These are phyloP conservation scores for Micronisus gabar DNA, from an alignment of 2,113 vertebrate species.

Conservation along the genomic window DNA sequence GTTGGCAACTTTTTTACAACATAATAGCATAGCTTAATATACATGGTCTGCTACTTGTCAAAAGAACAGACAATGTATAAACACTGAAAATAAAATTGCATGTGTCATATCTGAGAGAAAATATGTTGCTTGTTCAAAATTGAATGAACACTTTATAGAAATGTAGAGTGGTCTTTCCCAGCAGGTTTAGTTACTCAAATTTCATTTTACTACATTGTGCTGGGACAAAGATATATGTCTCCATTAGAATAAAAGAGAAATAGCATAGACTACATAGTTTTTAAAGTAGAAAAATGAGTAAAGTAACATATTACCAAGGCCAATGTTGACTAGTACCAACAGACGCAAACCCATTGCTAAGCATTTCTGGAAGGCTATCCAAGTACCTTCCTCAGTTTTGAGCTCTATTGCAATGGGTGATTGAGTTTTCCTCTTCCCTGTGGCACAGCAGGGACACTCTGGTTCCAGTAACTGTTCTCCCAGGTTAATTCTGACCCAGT, in stretches of 20 bases:
- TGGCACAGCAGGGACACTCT: neutral
- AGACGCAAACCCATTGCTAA: neutral
- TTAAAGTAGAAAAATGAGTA: neutral
- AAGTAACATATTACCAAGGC: neutral
- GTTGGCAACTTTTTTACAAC: neutral
- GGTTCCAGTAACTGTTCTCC: neutral
- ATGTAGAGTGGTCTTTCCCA: neutral
- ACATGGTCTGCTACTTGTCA: neutral
- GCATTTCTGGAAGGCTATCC: neutral
- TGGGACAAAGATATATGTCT: constrained; percentile 38
- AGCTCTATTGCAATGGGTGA: neutral
- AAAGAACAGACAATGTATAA: neutral
- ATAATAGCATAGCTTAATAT: neutral
- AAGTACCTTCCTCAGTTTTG: neutral
- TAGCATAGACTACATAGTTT: neutral
- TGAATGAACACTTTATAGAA: constrained; percentile 17
- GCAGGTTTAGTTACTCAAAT: constrained; percentile 27
- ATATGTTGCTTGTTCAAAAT: constrained; percentile 30
- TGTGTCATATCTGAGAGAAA: constrained; percentile 19
- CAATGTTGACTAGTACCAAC: neutral
- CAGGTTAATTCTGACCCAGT: neutral
- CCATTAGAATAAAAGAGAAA: constrained; percentile 27
- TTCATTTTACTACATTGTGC: constrained; percentile 9
- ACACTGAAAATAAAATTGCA: constrained; percentile 36
- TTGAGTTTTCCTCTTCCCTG: neutral